A percentile compares a stretch with the other conserved stretches of the same genome.
phyloP scores from a whole-genome alignment of 2,797 vertebrate genomes.

The Tragopan temminckii region DNA sequence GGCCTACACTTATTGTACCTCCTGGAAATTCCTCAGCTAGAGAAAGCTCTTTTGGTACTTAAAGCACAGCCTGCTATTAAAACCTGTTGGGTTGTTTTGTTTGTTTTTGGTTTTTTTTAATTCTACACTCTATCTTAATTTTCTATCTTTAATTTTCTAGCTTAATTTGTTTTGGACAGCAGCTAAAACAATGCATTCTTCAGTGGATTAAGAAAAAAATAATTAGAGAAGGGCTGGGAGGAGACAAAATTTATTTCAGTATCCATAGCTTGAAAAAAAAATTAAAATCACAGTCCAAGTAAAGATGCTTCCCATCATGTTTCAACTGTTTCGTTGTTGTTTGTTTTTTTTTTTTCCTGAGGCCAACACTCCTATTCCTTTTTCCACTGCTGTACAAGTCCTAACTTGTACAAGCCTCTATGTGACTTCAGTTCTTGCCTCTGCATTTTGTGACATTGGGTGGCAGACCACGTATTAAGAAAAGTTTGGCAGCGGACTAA shows the following conservation, averaged over 20 bases:
- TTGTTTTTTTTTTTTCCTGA: neutral
- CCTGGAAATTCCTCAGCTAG: neutral
- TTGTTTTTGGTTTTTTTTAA: neutral
- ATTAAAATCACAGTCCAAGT: neutral
- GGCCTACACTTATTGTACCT: neutral
- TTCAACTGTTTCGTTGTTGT: neutral
- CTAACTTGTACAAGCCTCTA: neutral
- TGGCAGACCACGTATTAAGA: neutral
- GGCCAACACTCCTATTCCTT: neutral
- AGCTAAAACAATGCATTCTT: neutral
- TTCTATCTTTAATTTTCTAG: neutral
- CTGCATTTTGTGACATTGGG: neutral
- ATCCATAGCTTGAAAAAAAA: neutral
- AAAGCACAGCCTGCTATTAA: neutral
- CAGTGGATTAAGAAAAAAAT: neutral
- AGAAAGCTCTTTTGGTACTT: neutral
- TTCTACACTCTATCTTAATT: neutral
- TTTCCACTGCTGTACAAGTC: neutral
- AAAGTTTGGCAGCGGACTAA: neutral
- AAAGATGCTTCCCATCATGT: fast-evolving
- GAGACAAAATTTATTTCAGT: neutral
- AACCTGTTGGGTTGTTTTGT: neutral
- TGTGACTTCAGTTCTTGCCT: neutral
- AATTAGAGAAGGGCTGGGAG: neutral
- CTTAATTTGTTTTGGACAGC: neutral